Evolutionary conservation across 2,888 invertebrate genomes (phyloP).

Genomic region (Heteropelma amictum): DNA sequence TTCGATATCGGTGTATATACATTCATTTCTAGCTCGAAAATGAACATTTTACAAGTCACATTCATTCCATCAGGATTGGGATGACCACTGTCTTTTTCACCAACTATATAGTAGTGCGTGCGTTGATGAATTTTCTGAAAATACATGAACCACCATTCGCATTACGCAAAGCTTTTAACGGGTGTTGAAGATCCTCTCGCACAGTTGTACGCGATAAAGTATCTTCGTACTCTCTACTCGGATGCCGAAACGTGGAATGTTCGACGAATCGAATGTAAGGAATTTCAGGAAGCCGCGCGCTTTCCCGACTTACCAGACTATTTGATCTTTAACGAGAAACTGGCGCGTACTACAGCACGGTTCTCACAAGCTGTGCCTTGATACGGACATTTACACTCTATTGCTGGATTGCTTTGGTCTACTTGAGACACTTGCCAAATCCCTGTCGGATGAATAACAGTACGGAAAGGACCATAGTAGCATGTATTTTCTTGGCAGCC

Average conservation of each 20-base stretch:
- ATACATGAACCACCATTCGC: neutral
- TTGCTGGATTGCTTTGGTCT: slow-evolving; percentile 16
- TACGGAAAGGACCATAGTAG: slow-evolving; percentile 20
- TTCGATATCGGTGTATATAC: no score
- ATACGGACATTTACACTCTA: slow-evolving; percentile 9
- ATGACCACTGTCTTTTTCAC: no score
- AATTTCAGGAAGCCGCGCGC: slow-evolving; percentile 28
- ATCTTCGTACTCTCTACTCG: slow-evolving; percentile 2
- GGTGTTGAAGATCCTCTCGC: neutral
- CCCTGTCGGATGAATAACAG: slow-evolving; percentile 25
- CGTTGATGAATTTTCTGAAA: neutral
- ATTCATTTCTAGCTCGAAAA: no score
- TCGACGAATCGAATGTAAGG: slow-evolving; percentile 34
- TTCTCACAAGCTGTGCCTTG: slow-evolving; percentile 16
- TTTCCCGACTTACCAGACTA: neutral
- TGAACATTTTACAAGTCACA: no score
- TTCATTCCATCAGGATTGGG: no score
- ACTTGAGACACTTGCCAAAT: slow-evolving; percentile 1
- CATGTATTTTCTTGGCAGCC: slow-evolving; percentile 36
- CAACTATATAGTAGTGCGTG: no score
- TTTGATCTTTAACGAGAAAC: slow-evolving; percentile 18
- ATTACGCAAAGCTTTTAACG: neutral
- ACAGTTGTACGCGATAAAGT: neutral
- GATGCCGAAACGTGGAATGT: slow-evolving; percentile 53
- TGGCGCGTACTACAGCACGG: neutral